A percentile compares a stretch with the other conserved stretches of the same genome.
phyloP scores from a whole-genome alignment of 64 coral and sea anemone genomes.

The Montipora foliosa region DNA sequence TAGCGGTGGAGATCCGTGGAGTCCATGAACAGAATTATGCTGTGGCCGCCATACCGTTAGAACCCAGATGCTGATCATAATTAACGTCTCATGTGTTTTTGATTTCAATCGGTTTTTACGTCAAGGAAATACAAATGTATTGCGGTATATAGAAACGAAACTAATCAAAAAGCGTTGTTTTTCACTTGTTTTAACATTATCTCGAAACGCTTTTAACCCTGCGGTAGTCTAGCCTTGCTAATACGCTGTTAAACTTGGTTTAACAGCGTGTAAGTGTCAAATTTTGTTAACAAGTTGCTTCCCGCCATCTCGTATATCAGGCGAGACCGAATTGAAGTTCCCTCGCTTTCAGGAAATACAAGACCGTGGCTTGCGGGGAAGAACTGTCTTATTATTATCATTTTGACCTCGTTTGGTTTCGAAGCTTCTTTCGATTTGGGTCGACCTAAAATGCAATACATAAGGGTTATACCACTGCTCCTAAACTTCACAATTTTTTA shows the following conservation, averaged over 20 bases:
- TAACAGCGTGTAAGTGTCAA: slow-evolving; percentile 13
- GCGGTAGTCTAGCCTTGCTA: neutral
- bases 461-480: no score
- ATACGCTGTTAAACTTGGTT: slow-evolving; percentile 1
- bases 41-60: neutral
- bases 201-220: slow-evolving; percentile 28
- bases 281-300: slow-evolving; percentile 22
- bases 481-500: no score
- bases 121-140: neutral
- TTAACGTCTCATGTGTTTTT: neutral
- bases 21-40: no score
- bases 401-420: neutral
- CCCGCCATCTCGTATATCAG: neutral
- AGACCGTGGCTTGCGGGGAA: neutral
- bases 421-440: neutral
- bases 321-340: neutral
- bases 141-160: neutral
- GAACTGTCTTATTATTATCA: neutral
- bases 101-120: slow-evolving; percentile 5
- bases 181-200: slow-evolving; percentile 42
- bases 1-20: neutral
- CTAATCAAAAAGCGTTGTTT: slow-evolving; percentile 42
- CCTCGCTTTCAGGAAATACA: neutral
- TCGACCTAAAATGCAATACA: no score
- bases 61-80: neutral